phyloP scores from a whole-genome alignment of 2,888 invertebrate species.

The Drosophila emarginata region DNA sequence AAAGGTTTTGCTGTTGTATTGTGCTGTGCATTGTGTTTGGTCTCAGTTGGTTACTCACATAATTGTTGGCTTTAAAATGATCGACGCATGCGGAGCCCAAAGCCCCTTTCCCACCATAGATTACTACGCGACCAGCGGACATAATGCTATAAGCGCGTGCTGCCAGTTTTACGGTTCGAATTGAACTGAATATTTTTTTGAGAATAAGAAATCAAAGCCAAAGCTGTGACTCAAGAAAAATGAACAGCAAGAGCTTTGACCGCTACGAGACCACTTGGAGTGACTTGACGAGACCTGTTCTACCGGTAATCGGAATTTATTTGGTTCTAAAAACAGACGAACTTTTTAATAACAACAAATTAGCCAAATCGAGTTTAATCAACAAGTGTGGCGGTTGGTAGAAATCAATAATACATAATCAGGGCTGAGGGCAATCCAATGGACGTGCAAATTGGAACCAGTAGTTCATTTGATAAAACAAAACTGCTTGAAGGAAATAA shows the following conservation, averaged over 20 bases:
- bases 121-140: constrained; percentile 89
- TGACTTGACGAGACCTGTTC: constrained; percentile 29
- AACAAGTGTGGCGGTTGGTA: constrained; percentile 28
- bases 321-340: constrained; percentile 7
- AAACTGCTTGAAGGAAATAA: too few species aligned
- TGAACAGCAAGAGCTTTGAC: constrained; percentile 29
- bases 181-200: constrained; percentile 23
- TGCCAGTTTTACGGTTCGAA: constrained; percentile 56
- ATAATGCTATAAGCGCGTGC: constrained; percentile 77
- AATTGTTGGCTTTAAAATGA: constrained; percentile 94
- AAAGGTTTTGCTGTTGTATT: constrained; percentile 12
- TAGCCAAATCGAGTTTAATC: constrained; percentile 23
- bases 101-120: constrained; percentile 98
- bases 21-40: background rate
- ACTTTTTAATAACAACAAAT: constrained; percentile 15
- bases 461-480: background rate
- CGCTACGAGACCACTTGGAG: background rate
- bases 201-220: constrained; percentile 10
- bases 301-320: constrained; percentile 35
- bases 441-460: background rate
- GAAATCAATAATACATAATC: constrained; percentile 29
- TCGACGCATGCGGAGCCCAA: constrained; percentile 94
- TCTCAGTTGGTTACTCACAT: constrained; percentile 84
- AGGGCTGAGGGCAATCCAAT: background rate
- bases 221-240: background rate